Conservation (phyloP, 1,140 invertebrate species). For the Zaprionus inermis region DNA sequence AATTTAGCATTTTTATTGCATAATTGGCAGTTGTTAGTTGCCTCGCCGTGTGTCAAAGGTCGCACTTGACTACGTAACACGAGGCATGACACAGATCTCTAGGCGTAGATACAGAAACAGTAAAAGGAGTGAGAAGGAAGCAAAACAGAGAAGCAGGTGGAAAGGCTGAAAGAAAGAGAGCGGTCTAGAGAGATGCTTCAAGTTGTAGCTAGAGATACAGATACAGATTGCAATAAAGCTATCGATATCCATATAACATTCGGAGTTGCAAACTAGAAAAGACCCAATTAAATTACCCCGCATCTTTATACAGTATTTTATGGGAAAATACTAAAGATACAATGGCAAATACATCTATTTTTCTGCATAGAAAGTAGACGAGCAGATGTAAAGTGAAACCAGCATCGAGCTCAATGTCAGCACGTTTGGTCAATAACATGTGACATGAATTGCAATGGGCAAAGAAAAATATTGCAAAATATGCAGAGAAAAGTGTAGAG, state of each 20-base stretch:
- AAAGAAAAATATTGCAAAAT: conserved; percentile 1
- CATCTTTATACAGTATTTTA: not conserved
- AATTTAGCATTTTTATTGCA: conserved; percentile 71
- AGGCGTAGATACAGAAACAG: not conserved
- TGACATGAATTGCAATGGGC: conserved; percentile 48
- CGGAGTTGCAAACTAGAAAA: not conserved
- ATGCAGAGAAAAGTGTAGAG: not conserved
- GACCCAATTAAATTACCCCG: not conserved
- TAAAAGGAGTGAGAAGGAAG: not conserved
- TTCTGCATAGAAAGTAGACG: not conserved
- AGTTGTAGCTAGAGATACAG: too few relatives aligned
- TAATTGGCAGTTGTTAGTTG: conserved; percentile 70
- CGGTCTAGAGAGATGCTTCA: too few relatives aligned
- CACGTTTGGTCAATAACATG: conserved; percentile 22
- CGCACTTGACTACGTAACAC: conserved; percentile 44
- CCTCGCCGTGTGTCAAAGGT: conserved; percentile 56
- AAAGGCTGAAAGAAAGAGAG: not conserved
- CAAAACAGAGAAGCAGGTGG: too few relatives aligned
- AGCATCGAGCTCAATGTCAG: not conserved
- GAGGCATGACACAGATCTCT: conserved; percentile 2
- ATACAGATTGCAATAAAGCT: too few relatives aligned
- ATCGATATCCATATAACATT: too few relatives aligned
- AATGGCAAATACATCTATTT: not conserved
- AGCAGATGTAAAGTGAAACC: not conserved
- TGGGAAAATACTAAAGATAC: not conserved